Evolutionary conservation across 2,888 invertebrate genomes (phyloP).

Genomic region (Allolobophora icterica): DNA sequence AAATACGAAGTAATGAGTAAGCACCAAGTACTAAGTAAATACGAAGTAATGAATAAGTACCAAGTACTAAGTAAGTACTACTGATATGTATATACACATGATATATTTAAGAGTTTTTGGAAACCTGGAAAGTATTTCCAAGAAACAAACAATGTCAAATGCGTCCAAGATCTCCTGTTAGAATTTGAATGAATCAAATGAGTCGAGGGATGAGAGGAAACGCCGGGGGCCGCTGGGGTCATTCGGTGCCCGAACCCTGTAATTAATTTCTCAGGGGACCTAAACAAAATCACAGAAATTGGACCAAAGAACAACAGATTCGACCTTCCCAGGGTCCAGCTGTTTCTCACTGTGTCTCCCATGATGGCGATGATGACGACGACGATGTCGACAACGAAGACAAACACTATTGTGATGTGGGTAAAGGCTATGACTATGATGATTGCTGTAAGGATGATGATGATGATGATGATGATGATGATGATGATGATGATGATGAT

Average conservation of each 20-base stretch:
- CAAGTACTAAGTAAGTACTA: neutral
- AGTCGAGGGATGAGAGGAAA: neutral
- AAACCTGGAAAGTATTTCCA: no score
- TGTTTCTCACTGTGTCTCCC: neutral
- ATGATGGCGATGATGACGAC: neutral
- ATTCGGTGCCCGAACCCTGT: neutral
- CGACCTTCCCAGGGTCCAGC: neutral
- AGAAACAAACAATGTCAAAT: no score
- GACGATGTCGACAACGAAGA: neutral
- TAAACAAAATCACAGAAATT: neutral
- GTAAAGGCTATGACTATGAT: neutral
- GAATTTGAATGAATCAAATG: neutral
- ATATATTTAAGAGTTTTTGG: no score
- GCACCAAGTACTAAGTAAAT: no score
- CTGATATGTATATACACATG: no score
- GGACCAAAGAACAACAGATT: neutral
- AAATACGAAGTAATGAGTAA: no score
- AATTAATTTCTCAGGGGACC: neutral
- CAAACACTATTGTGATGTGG: neutral
- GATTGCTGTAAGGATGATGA: neutral
- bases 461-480: neutral
- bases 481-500: constrained; percentile 21
- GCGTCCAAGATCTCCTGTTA: no score
- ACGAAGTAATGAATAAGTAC: no score
- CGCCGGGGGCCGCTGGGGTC: neutral